Evolutionary conservation across 1,140 invertebrate genomes (phyloP).

Genomic region (Argopecten irradians): DNA sequence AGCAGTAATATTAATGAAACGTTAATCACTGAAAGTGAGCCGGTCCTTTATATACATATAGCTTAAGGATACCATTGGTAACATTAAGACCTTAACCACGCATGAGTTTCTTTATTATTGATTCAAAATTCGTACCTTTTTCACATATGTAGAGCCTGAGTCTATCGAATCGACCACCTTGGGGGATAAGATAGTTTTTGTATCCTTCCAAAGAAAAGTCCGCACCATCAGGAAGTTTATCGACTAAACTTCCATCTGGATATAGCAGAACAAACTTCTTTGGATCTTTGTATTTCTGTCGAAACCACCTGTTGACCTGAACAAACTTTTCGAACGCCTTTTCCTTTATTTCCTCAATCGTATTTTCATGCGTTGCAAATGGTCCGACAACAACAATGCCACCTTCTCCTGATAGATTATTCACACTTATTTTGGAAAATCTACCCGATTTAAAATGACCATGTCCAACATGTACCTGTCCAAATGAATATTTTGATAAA

Average conservation of each 20-base stretch:
- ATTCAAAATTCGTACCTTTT: too few species aligned
- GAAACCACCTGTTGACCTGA: not conserved
- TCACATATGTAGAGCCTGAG: slow-evolving; percentile 12
- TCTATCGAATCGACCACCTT: not conserved
- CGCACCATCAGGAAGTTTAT: slow-evolving; percentile 10
- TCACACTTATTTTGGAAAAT: not conserved
- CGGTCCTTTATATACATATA: too few species aligned
- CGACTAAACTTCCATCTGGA: not conserved
- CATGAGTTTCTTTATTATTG: too few species aligned
- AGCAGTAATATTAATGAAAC: too few species aligned
- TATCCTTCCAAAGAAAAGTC: slow-evolving; percentile 23
- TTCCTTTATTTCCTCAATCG: not conserved
- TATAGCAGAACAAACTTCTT: slow-evolving; percentile 22
- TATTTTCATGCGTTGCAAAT: not conserved
- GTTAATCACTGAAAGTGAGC: too few species aligned
- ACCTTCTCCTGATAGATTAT: not conserved
- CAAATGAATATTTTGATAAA: too few species aligned
- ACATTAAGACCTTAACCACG: too few species aligned
- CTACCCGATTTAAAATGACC: not conserved
- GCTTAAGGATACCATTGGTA: too few species aligned
- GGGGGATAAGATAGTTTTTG: not conserved
- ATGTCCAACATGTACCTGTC: slow-evolving; percentile 23
- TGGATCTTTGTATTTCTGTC: not conserved
- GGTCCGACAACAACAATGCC: slow-evolving; percentile 25
- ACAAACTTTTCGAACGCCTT: slow-evolving; percentile 16